These are phyloP conservation scores for Plumapathes pennacea DNA, from an alignment of 92 coral and sea anemone genomes.

Conservation along the genomic window DNA sequence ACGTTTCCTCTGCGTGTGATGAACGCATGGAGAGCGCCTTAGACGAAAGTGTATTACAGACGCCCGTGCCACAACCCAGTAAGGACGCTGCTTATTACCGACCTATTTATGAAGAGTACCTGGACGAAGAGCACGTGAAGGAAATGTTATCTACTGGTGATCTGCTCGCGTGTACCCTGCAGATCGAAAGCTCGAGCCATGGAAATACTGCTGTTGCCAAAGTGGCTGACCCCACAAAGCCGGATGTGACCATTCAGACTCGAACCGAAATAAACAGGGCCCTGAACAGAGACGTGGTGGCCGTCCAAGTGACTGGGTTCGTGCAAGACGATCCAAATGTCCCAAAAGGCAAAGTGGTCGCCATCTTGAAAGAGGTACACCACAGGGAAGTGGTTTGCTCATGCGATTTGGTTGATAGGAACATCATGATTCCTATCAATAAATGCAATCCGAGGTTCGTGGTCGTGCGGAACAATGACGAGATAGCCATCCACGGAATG, in stretches of 20 bases:
- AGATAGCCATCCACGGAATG: constrained; percentile 74
- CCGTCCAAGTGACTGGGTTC: constrained; percentile 50
- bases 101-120: constrained; percentile 50
- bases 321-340: constrained; percentile 3
- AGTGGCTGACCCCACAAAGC: constrained; percentile 44
- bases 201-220: constrained; percentile 64
- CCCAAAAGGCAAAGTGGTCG: constrained; percentile 72
- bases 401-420: constrained; percentile 63
- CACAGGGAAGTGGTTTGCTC: constrained; percentile 74
- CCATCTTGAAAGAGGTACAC: constrained; percentile 65
- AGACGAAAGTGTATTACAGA: constrained; percentile 28
- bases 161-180: constrained; percentile 52
- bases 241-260: constrained; percentile 60
- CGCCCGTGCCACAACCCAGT: constrained; percentile 72
- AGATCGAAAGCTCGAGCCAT: constrained; percentile 56
- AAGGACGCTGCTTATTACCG: constrained; percentile 53
- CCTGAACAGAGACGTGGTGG: constrained; percentile 78
- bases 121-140: constrained; percentile 46
- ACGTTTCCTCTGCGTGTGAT: constrained; percentile 2
- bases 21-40: constrained; percentile 2
- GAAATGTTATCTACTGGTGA: constrained; percentile 42
- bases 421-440: constrained; percentile 88
- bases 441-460: constrained; percentile 74
- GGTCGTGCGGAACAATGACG: constrained; percentile 84
- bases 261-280: constrained; percentile 84